Percentiles rank a stretch among this genome's conserved stretches.
Conservation (phyloP, 2,113 vertebrate genomes). For the Myodes glareolus region DNA sequence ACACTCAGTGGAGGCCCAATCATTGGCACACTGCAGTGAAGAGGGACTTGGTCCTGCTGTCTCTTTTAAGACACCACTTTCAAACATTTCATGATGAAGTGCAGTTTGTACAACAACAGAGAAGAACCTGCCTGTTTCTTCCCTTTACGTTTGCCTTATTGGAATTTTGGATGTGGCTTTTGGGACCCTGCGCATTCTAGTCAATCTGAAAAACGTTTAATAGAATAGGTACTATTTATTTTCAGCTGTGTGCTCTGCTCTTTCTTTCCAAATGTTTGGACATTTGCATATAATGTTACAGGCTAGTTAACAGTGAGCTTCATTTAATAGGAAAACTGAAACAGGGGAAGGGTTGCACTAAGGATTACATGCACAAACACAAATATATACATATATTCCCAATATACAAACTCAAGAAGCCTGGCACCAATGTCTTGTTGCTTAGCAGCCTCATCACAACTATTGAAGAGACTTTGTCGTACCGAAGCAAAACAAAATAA, state of each 20-base stretch:
- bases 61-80: background rate
- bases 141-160: background rate
- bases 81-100: background rate
- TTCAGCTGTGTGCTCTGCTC: background rate
- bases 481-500: background rate
- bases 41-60: background rate
- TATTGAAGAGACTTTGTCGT: background rate
- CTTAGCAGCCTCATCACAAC: background rate
- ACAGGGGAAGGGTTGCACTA: rapidly evolving
- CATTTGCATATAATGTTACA: background rate
- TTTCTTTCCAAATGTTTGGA: conserved; percentile 23
- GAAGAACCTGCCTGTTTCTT: background rate
- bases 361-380: background rate
- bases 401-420: background rate
- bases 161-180: background rate
- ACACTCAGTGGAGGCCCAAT: too few species aligned
- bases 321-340: background rate
- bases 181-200: background rate
- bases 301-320: background rate
- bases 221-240: background rate
- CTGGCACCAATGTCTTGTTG: background rate
- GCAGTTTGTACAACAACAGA: background rate
- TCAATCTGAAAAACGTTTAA: background rate
- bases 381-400: background rate
- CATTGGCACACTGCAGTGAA: too few species aligned